Conservation (phyloP, 2,888 invertebrate species). For the Sarcophaga carnaria region DNA sequence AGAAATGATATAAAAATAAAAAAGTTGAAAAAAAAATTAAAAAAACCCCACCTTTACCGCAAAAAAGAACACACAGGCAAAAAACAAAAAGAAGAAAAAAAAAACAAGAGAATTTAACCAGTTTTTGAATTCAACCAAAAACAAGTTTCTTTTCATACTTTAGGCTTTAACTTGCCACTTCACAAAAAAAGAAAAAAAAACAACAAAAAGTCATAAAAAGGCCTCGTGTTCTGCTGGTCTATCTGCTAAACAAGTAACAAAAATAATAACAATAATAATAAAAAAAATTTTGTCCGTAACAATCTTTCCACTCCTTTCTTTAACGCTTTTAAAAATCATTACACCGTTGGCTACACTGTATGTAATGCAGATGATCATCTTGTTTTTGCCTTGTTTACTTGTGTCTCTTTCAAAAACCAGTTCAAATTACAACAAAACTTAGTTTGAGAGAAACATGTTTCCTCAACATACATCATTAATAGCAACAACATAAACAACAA, state of each 20-base stretch:
- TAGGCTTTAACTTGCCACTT: slow-evolving; percentile 39
- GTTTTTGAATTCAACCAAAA: slow-evolving; percentile 60
- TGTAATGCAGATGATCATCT: neutral
- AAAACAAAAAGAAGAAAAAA: slow-evolving; percentile 46
- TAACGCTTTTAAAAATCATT: neutral
- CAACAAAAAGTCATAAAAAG: slow-evolving; percentile 32
- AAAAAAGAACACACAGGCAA: slow-evolving; percentile 42
- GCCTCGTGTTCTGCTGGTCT: slow-evolving; percentile 61
- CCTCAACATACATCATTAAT: slow-evolving; percentile 35
- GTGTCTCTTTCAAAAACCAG: slow-evolving; percentile 41
- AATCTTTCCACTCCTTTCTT: neutral
- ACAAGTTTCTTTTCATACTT: slow-evolving; percentile 58
- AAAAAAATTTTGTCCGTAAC: neutral
- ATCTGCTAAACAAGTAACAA: slow-evolving; percentile 37
- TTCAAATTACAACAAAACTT: slow-evolving; percentile 18
- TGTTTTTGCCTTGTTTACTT: neutral
- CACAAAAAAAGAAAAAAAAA: neutral
- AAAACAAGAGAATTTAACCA: slow-evolving; percentile 59
- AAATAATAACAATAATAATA: slow-evolving; percentile 21
- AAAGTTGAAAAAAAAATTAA: slow-evolving; percentile 28
- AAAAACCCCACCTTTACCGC: slow-evolving; percentile 68
- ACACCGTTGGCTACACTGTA: neutral
- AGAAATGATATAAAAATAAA: slow-evolving; percentile 2
- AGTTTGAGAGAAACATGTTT: slow-evolving; percentile 58
- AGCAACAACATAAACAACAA: neutral